A percentile compares a stretch with the other conserved stretches of the same genome.
Evolutionary conservation across 2,113 vertebrate species (phyloP).

Genomic region (Hydrochoerus hydrochaeris): DNA sequence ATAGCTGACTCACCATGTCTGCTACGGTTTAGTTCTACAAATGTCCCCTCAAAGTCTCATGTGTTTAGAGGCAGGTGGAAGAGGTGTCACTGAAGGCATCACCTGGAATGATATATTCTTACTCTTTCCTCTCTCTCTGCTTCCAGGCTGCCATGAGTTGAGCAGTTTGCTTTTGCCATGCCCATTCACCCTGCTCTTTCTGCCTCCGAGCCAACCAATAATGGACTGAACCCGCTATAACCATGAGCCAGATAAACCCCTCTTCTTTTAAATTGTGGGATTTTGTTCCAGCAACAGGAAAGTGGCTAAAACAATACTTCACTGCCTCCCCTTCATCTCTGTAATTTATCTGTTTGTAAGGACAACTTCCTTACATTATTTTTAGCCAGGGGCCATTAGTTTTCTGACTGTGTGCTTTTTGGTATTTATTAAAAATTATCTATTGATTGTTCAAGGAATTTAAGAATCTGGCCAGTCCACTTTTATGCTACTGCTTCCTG

Average conservation of each 20-base stretch:
- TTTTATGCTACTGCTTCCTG: not conserved
- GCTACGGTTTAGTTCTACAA: not conserved
- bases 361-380: not conserved
- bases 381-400: not conserved
- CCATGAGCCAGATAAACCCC: not conserved
- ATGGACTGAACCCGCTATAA: not conserved
- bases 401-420: not conserved
- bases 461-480: not conserved
- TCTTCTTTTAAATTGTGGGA: not conserved
- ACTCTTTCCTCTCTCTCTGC: not conserved
- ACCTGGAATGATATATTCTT: not conserved
- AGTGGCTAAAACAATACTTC: not conserved
- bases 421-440: not conserved
- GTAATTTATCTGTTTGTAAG: not conserved
- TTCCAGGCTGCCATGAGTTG: not conserved
- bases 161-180: not conserved
- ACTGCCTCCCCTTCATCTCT: not conserved
- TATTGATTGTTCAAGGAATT: not conserved
- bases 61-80: not conserved
- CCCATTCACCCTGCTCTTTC: not conserved
- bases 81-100: not conserved
- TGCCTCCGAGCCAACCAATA: not conserved
- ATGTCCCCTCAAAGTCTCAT: not conserved
- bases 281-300: not conserved
- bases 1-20: no score